phyloP scores from a whole-genome alignment of 2,888 invertebrate species.

The Himalopsyche anomala region DNA sequence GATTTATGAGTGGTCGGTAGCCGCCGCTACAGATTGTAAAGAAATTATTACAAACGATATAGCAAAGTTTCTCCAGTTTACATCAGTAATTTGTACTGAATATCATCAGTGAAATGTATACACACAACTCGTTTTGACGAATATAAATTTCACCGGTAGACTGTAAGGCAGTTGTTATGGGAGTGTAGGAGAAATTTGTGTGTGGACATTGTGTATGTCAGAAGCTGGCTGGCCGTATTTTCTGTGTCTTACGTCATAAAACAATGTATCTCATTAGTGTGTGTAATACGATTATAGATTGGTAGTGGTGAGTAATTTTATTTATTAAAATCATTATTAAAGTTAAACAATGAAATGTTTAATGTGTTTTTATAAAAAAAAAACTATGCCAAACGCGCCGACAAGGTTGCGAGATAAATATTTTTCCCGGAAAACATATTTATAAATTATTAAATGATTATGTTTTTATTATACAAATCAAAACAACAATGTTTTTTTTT shows the following conservation, averaged over 20 bases:
- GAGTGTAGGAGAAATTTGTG: conserved; percentile 9
- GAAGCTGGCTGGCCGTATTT: conserved; percentile 17
- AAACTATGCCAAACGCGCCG: no score
- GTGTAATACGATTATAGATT: background rate
- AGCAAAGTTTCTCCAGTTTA: conserved; percentile 49
- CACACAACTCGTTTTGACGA: background rate
- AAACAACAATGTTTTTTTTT: no score
- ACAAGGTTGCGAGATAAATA: no score
- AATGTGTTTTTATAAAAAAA: no score
- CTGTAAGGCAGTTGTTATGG: background rate
- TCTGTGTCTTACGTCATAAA: conserved; percentile 40
- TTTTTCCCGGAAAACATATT: no score
- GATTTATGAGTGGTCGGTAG: conserved; percentile 53
- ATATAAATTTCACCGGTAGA: conserved; percentile 23
- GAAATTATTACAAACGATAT: conserved; percentile 48
- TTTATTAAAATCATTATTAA: background rate
- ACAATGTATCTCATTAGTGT: conserved; percentile 44
- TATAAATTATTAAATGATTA: no score
- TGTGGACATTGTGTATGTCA: background rate
- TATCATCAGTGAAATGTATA: background rate
- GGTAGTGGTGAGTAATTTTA: background rate
- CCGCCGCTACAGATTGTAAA: conserved; percentile 50
- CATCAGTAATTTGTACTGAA: background rate
- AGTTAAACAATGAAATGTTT: no score
- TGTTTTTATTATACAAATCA: no score